phyloP scores from a whole-genome alignment of 2,113 vertebrate genomes.

The Cranoglanis bouderius region DNA sequence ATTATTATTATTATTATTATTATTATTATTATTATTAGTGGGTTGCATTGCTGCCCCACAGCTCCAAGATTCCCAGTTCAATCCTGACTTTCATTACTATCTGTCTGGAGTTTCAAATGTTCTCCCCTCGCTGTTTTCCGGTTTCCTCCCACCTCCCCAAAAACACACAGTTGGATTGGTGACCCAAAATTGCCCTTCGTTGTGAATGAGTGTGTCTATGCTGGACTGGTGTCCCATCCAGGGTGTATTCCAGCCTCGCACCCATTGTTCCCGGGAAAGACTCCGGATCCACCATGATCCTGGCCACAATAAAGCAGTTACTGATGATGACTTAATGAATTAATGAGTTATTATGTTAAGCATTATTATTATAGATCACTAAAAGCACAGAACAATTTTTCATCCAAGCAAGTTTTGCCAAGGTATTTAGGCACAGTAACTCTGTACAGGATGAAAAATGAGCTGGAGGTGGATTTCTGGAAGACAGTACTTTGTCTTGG shows the following conservation, averaged over 20 bases:
- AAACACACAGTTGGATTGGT: not conserved
- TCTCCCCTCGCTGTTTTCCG: not conserved
- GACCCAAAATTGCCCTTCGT: not conserved
- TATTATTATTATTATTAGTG: not conserved
- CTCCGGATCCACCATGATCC: not conserved
- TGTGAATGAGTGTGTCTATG: not conserved
- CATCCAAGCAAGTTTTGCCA: too few species aligned
- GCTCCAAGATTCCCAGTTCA: not conserved
- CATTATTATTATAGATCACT: not conserved
- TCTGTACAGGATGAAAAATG: not conserved
- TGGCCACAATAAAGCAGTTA: not conserved
- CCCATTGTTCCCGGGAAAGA: not conserved
- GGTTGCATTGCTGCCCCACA: not conserved
- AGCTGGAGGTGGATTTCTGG: slow-evolving; percentile 14
- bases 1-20: slow-evolving; percentile 3
- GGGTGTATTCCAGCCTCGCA: not conserved
- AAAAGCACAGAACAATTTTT: not conserved
- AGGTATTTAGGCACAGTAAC: not conserved
- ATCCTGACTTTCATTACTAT: not conserved
- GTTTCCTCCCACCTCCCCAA: not conserved
- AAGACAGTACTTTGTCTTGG: not conserved
- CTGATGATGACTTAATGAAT: not conserved
- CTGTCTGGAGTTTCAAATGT: not conserved
- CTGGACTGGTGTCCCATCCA: not conserved
- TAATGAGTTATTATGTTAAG: not conserved